Evolutionary conservation across 2,888 invertebrate species (phyloP), one percentile per base, ranked within the genome.

Genomic region (Epinotia bilunana): DNA sequence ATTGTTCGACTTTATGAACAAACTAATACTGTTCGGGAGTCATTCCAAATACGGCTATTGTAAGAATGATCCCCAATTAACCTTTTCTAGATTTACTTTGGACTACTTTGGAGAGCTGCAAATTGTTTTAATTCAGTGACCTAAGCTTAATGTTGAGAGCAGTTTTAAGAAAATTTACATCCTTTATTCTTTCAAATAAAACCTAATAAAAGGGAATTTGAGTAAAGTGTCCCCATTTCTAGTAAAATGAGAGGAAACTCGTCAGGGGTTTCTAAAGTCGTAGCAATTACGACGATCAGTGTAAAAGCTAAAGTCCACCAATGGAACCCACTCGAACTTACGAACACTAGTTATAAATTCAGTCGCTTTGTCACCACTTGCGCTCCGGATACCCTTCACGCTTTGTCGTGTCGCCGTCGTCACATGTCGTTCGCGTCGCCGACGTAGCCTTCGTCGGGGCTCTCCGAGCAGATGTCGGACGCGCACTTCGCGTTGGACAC

Each of bases 371-470:
- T 92, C 93, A 92, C 92, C 88, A 83, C 85, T 88, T 91, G 90
- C 88, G 91, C 91, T 89, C 90, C 90, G 86, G 87, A 87, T 88
- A 88, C 88, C 90, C 87, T 87, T 90, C 90, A 92, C 83, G 90
- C 88, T 86, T 87, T 89, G 83, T 93, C 92, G 77, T 88, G 90
- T 81, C 93, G 92, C 82, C 93, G 91, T 86, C 94, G 96, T 96
- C 96, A 96, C 91, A 96, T 96, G 85, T 96, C 96, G 83, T 95
- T 95, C 77, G 96, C 95, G 84, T 97, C 98, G 57, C 97, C 98
- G 72, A 97, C 98, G 88, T 98, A 98, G 20, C 97, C 98, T 90
- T 98, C 98, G 87, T 98, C 98, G 55, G 97, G 97, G 89, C 97
- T 97, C 84, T 97, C 97, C 20, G 97, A 96, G 82, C 91, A 95